A percentile compares a stretch with the other conserved stretches of the same genome.
These are phyloP conservation scores for Eubasilissa regina DNA, from an alignment of 1,140 invertebrate species.

Conservation along the genomic window DNA sequence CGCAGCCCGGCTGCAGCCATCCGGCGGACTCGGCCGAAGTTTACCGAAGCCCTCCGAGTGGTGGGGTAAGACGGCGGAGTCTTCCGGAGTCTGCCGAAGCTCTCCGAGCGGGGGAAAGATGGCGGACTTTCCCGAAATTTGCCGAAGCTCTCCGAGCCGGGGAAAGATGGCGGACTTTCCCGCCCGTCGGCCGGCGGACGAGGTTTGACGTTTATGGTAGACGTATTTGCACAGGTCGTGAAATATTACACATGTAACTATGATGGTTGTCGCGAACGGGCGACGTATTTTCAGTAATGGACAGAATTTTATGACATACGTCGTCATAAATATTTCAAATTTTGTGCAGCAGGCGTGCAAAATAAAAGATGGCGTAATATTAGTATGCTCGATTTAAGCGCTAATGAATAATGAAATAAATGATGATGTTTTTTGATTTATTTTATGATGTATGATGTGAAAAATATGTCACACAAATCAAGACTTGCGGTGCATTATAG, in stretches of 20 bases:
- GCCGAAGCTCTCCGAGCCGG: background rate
- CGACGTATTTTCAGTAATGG: no score
- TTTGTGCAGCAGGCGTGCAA: no score
- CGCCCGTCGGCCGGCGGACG: background rate
- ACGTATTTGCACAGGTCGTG: no score
- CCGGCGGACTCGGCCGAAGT: background rate
- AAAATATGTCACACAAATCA: no score
- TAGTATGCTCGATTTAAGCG: no score
- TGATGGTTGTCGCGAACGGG: background rate
- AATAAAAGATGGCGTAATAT: no score
- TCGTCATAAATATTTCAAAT: background rate
- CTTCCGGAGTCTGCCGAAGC: background rate
- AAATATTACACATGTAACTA: background rate
- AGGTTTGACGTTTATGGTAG: no score
- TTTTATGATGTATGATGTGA: no score
- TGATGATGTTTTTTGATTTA: no score
- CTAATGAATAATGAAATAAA: no score
- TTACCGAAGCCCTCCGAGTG: background rate
- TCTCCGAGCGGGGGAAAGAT: no score
- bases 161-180: constrained; percentile 5
- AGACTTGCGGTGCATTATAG: no score
- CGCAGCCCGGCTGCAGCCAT: background rate
- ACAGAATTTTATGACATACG: background rate
- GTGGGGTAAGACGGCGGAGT: background rate
- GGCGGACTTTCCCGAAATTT: background rate